phyloP scores from a whole-genome alignment of 2,888 invertebrate genomes.

The Trichopria drosophilae region DNA sequence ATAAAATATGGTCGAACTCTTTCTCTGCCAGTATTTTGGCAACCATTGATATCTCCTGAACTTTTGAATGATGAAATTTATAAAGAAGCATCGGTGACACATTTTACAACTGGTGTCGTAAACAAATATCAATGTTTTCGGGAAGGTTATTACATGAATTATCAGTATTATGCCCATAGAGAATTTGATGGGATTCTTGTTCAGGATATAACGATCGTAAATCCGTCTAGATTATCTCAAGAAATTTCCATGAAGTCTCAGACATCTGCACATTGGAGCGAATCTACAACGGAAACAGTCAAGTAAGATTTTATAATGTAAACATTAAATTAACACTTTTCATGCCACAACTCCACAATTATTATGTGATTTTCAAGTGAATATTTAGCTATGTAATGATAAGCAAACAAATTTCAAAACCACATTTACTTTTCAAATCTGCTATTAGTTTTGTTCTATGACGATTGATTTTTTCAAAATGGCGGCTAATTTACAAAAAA shows the following conservation, averaged over 20 bases:
- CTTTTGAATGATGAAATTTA: conserved; percentile 62
- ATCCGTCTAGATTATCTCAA: conserved; percentile 68
- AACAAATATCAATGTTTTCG: conserved; percentile 70
- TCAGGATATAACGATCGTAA: conserved; percentile 77
- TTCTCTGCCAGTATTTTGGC: conserved; percentile 68
- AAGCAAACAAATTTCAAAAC: too few relatives aligned
- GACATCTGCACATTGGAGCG: conserved; percentile 65
- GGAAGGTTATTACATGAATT: conserved; percentile 66
- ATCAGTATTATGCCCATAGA: conserved; percentile 79
- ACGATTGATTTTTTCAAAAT: too few relatives aligned
- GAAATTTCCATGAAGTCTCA: conserved; percentile 66
- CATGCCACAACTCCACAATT: too few relatives aligned
- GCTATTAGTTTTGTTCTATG: too few relatives aligned
- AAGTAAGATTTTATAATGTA: conserved; percentile 45
- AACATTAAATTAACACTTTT: too few relatives aligned
- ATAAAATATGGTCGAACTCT: conserved; percentile 71
- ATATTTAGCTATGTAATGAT: too few relatives aligned
- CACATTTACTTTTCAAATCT: too few relatives aligned
- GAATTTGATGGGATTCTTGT: conserved; percentile 77
- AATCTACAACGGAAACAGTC: conserved; percentile 63
- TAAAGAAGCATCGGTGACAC: conserved; percentile 71
- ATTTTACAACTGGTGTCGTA: conserved; percentile 70
- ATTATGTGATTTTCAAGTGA: too few relatives aligned
- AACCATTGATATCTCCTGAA: conserved; percentile 65
- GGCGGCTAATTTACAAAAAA: too few relatives aligned